These are phyloP conservation scores for Lasioglossum albipes DNA, from an alignment of 1,140 invertebrate genomes.

Conservation along the genomic window DNA sequence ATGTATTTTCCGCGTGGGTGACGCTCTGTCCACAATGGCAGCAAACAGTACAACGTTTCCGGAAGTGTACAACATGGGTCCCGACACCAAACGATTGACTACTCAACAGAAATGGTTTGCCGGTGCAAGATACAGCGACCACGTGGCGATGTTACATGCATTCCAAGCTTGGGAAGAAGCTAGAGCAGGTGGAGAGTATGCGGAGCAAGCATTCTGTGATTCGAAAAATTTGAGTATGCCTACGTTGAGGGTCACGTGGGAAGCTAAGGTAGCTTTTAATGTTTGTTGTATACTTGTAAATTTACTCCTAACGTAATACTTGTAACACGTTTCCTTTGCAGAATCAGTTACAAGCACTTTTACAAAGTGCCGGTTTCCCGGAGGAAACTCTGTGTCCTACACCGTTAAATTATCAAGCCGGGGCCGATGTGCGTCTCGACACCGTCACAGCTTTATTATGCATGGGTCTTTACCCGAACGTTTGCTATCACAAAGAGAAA, in stretches of 20 bases:
- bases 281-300: background rate
- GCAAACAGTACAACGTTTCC: conserved; percentile 95
- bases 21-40: conserved; percentile 95
- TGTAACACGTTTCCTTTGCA: conserved; percentile 63
- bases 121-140: conserved; percentile 94
- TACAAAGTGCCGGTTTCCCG: conserved; percentile 91
- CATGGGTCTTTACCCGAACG: conserved; percentile 97
- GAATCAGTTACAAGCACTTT: conserved; percentile 92
- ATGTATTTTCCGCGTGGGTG: conserved; percentile 91
- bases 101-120: conserved; percentile 90
- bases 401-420: conserved; percentile 87
- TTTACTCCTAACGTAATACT: background rate
- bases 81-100: conserved; percentile 84
- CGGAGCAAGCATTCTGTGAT: conserved; percentile 93
- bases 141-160: conserved; percentile 96
- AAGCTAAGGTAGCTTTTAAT: conserved; percentile 86
- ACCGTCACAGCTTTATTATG: conserved; percentile 91
- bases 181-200: conserved; percentile 87
- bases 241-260: conserved; percentile 93
- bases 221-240: conserved; percentile 93
- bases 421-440: conserved; percentile 90
- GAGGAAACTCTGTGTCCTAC: conserved; percentile 88
- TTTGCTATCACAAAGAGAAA: conserved; percentile 97
- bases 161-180: conserved; percentile 94
- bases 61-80: conserved; percentile 89